phyloP scores from a whole-genome alignment of 2,797 vertebrate species.

The Pteropus rufus region DNA sequence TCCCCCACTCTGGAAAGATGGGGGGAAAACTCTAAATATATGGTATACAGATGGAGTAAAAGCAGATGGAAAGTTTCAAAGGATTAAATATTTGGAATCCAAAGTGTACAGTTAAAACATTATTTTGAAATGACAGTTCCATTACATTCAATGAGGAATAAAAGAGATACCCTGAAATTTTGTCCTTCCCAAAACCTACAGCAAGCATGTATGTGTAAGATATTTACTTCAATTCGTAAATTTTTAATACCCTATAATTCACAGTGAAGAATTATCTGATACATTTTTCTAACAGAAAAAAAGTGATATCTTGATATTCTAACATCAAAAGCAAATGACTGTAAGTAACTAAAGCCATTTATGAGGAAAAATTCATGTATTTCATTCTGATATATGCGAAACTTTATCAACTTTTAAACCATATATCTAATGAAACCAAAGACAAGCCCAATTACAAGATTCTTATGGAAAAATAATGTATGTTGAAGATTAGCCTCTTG shows the following conservation, averaged over 20 bases:
- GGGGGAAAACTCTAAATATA: neutral
- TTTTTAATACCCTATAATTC: neutral
- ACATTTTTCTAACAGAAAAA: neutral
- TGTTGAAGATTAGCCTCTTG: neutral
- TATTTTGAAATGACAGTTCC: neutral
- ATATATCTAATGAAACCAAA: neutral
- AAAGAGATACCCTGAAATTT: neutral
- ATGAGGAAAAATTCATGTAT: neutral
- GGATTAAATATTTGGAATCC: neutral
- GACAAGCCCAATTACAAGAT: neutral
- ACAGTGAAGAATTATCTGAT: neutral
- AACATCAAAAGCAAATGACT: neutral
- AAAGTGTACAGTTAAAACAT: neutral
- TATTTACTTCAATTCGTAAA: neutral
- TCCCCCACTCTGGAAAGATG: neutral
- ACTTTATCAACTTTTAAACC: neutral
- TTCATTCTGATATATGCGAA: neutral
- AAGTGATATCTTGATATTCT: neutral
- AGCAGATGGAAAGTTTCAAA: neutral
- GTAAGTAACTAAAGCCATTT: neutral
- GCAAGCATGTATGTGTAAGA: neutral
- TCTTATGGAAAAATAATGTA: neutral
- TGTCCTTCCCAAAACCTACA: neutral
- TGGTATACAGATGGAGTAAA: neutral
- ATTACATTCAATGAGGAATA: neutral